Base-by-base conservation (phyloP, 2,797 vertebrate genomes). In the Muraenolepis orangiensis region DNA sequence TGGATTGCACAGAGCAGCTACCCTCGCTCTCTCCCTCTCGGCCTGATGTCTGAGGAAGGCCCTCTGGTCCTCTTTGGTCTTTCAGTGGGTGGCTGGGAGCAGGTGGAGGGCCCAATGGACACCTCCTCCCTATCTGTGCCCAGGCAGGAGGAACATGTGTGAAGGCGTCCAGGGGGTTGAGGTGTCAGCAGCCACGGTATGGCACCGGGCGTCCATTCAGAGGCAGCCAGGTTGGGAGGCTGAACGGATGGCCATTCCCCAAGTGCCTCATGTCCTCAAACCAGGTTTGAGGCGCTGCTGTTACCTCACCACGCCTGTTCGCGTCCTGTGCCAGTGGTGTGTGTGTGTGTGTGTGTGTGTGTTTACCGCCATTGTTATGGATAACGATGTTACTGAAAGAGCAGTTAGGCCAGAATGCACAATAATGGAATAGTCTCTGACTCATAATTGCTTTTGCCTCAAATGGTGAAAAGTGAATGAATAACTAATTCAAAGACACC, bases 261-360 rank as follows among this genome's bases (percentile, higher is more conserved):
- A 38, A 74, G 36, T 66, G 72, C 72, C 68, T 74, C 69, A 66
- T 78, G 67, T n/a, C n/a, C n/a, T n/a, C n/a, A n/a, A n/a, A n/a
- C n/a, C n/a, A n/a, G n/a, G n/a, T n/a, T n/a, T n/a, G n/a, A n/a
- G n/a, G n/a, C n/a, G n/a, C n/a, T n/a, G n/a, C n/a, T n/a, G n/a
- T n/a, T n/a, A n/a, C n/a, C n/a, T n/a, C n/a, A n/a, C n/a, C n/a
- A n/a, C n/a, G n/a, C n/a, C n/a, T n/a, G n/a, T n/a, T n/a, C n/a
- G n/a, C n/a, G n/a, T n/a, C n/a, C n/a, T n/a, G n/a, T n/a, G n/a
- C n/a, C n/a, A n/a, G n/a, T n/a, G n/a, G n/a, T 66, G 28, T 42
- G 7, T 26, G 23, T 66, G 26, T 16, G 14, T 46, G 42, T 20
- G 14, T 4, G 16, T n/a, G n/a, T n/a, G n/a, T n/a, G n/a, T n/a